phyloP scores from a whole-genome alignment of 2,797 vertebrate species.

The Steatocranus sp. region DNA sequence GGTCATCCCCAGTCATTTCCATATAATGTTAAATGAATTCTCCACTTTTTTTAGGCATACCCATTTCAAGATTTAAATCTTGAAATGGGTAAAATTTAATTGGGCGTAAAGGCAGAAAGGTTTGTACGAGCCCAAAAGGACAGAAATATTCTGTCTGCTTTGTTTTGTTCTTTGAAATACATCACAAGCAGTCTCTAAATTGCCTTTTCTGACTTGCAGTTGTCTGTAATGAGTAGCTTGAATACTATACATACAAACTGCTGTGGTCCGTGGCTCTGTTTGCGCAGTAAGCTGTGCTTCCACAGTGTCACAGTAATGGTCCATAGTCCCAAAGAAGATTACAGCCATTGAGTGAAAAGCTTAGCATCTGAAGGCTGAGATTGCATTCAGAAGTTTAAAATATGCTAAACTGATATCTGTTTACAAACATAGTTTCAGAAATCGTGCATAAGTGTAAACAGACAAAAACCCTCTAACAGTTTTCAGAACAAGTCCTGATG shows the following conservation, averaged over 20 bases:
- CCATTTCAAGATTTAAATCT: background rate
- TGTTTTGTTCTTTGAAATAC: background rate
- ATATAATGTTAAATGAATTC: background rate
- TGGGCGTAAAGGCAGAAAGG: background rate
- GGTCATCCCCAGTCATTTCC: background rate
- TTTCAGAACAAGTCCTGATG: background rate
- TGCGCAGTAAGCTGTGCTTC: background rate
- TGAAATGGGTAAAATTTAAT: background rate
- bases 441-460: background rate
- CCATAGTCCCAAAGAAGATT: slow-evolving; percentile 17
- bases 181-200: background rate
- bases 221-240: background rate
- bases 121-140: background rate
- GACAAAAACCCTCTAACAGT: background rate
- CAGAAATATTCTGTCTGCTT: background rate
- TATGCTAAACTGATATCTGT: background rate
- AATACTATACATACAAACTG: rapidly evolving
- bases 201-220: background rate
- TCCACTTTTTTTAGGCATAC: background rate
- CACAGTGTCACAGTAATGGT: background rate
- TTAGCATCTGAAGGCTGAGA: slow-evolving; percentile 37
- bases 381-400: slow-evolving; percentile 5
- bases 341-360: slow-evolving; percentile 32
- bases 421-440: background rate
- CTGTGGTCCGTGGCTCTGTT: rapidly evolving